phyloP scores from a whole-genome alignment of 2,113 vertebrate genomes.

The Oncorhynchus masou region DNA sequence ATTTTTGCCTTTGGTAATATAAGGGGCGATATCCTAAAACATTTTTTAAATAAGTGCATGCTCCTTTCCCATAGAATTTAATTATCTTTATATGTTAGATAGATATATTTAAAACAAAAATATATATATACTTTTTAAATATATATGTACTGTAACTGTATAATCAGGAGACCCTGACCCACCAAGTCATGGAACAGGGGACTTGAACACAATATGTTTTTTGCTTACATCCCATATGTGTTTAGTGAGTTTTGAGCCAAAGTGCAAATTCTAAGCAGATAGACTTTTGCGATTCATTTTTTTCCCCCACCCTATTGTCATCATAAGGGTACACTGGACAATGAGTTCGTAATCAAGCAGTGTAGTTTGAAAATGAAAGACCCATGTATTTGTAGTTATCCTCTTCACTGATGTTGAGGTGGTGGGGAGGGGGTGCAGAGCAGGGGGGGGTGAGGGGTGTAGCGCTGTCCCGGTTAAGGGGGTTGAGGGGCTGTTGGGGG shows the following conservation, averaged over 20 bases:
- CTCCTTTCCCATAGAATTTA: constrained; percentile 84
- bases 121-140: constrained; percentile 57
- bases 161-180: constrained; percentile 77
- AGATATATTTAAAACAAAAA: constrained; percentile 74
- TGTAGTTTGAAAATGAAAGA: constrained; percentile 79
- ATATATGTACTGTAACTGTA: constrained; percentile 36
- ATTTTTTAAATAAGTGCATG: constrained; percentile 96
- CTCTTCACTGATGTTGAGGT: constrained; percentile 44
- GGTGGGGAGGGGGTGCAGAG: constrained; percentile 17
- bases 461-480: constrained; percentile 45
- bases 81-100: constrained; percentile 69
- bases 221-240: constrained; percentile 73
- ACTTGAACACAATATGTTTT: constrained; percentile 75
- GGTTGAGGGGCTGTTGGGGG: not conserved
- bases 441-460: constrained; percentile 9
- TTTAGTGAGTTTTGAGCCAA: constrained; percentile 81
- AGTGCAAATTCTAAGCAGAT: constrained; percentile 95
- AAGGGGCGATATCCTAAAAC: constrained; percentile 80
- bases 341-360: constrained; percentile 79
- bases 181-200: constrained; percentile 73
- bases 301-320: not conserved
- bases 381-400: constrained; percentile 56
- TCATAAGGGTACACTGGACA: constrained; percentile 75
- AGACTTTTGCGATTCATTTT: constrained; percentile 78
- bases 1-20: constrained; percentile 90